Base-by-base conservation (phyloP, 2,888 invertebrate species). In the Melieria picta region DNA sequence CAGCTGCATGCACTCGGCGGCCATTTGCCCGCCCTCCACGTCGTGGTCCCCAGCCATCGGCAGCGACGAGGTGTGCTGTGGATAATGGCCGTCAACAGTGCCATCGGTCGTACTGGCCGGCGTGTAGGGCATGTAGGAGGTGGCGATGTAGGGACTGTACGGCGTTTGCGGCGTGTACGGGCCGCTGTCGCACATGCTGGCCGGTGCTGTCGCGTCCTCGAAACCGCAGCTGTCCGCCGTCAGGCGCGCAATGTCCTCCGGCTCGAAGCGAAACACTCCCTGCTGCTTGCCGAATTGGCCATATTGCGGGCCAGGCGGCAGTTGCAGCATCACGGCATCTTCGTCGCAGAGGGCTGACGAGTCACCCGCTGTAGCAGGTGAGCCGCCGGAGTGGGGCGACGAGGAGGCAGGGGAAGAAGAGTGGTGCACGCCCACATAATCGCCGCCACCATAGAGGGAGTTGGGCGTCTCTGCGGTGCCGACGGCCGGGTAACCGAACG, bases 251-350 rank as follows among this genome's bases (percentile, higher is more conserved):
- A 87, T 87, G 48, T 87, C 87, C 78, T 87, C 87, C 9, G 87
- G 87, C 74, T 87, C 87, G 73, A 87, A 87, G 65, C 87, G 87
- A 74, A 87, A 87, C 43, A 87, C 81, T 73, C 85, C 87, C 73
- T 83, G 80, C 9, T 81, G 78, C 64, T 79, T 83, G 4, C 80
- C 77, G 65, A 70, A 65, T 60, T 72, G 74, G 9, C 56, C 16
- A 46, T 73, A 30, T 71, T 77, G 52, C 65, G 1, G 72, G 11
- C 1, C 79, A 7, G 48, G 50, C 9, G 60, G 68, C 46, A 57
- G 48, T 43, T 69, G 62, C 30, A 30, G 43, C 57, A 70, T 70
- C 47, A 70, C 70, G 58, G 52, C 50, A 63, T 73, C 67, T 7
- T 61, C 61, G 50, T 58, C 48, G 50, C 60, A 52, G 50, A 30